Conservation (phyloP, 23 tunicate genomes). For the Halocynthia roretzi region DNA sequence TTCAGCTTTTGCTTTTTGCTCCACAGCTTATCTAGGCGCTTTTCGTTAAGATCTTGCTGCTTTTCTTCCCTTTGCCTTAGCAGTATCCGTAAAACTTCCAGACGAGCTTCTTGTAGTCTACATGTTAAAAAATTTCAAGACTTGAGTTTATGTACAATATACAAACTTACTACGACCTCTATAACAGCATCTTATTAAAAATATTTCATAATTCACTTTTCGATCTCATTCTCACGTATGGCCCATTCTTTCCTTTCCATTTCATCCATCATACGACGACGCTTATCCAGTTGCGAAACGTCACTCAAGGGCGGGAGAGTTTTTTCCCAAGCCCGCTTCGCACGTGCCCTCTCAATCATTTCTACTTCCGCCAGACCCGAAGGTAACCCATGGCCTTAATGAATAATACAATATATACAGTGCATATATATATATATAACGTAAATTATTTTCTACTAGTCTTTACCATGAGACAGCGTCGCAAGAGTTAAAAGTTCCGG, state of each 20-base stretch:
- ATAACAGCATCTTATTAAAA: background rate
- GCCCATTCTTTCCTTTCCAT: slow-evolving; percentile 96
- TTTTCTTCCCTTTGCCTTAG: slow-evolving; percentile 72
- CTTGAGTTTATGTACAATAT: background rate
- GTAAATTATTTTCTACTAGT: background rate
- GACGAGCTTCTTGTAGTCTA: slow-evolving; percentile 80
- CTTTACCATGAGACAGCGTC: slow-evolving; percentile 72
- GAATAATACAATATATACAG: background rate
- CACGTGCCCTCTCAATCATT: slow-evolving; percentile 98
- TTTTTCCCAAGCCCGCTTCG: slow-evolving; percentile 95
- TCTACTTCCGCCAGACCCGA: slow-evolving; percentile 98
- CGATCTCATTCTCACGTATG: slow-evolving; percentile 81
- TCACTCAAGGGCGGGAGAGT: slow-evolving; percentile 95
- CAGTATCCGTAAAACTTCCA: slow-evolving; percentile 68
- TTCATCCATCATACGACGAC: slow-evolving; percentile 97
- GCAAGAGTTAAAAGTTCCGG: slow-evolving; percentile 96
- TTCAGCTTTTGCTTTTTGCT: slow-evolving; percentile 68
- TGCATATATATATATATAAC: background rate
- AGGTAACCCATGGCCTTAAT: slow-evolving; percentile 82
- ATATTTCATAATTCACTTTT: slow-evolving; percentile 43
- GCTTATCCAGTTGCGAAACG: slow-evolving; percentile 76
- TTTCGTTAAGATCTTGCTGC: slow-evolving; percentile 85
- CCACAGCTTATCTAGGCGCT: slow-evolving; percentile 85
- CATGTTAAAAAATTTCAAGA: background rate
- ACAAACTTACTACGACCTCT: background rate